Conservation (phyloP, 2,888 invertebrate genomes). For the Xanthostigma xanthostigma region DNA sequence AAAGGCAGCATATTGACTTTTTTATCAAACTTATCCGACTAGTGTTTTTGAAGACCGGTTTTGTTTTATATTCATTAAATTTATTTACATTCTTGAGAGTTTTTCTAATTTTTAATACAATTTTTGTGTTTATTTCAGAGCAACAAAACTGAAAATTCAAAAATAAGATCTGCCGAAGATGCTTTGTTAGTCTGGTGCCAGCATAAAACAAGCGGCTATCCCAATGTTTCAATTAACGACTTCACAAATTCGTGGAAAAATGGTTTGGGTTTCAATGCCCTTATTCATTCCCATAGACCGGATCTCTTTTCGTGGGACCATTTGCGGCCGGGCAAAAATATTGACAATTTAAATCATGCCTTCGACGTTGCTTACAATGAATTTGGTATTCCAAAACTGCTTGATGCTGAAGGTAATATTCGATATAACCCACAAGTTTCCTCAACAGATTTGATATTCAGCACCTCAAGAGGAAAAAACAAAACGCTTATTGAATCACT, state of each 20-base stretch:
- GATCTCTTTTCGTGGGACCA: slow-evolving; percentile 83
- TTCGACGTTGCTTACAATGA: slow-evolving; percentile 89
- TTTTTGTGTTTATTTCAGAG: slow-evolving; percentile 43
- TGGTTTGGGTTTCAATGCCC: slow-evolving; percentile 95
- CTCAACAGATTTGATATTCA: too few species aligned
- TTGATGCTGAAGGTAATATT: slow-evolving; percentile 75
- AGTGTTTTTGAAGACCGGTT: neutral
- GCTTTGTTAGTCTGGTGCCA: slow-evolving; percentile 97
- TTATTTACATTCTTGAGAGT: too few species aligned
- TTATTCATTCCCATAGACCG: slow-evolving; percentile 94
- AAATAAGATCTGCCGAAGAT: slow-evolving; percentile 98
- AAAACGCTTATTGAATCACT: too few species aligned
- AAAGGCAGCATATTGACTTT: too few species aligned
- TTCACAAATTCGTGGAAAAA: slow-evolving; percentile 91
- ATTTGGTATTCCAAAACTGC: slow-evolving; percentile 79
- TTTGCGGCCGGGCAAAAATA: slow-evolving; percentile 66
- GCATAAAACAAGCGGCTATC: slow-evolving; percentile 90
- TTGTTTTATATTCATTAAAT: too few species aligned
- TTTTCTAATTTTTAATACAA: slow-evolving; percentile 3
- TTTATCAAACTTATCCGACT: too few species aligned
- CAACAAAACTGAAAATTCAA: slow-evolving; percentile 90
- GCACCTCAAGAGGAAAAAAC: too few species aligned
- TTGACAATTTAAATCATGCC: slow-evolving; percentile 94
- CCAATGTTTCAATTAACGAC: slow-evolving; percentile 75
- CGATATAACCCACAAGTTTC: too few species aligned